Percentiles rank a stretch among this genome's conserved stretches.
phyloP scores from a whole-genome alignment of 2,888 invertebrate genomes.

The Eristalis tenax region DNA sequence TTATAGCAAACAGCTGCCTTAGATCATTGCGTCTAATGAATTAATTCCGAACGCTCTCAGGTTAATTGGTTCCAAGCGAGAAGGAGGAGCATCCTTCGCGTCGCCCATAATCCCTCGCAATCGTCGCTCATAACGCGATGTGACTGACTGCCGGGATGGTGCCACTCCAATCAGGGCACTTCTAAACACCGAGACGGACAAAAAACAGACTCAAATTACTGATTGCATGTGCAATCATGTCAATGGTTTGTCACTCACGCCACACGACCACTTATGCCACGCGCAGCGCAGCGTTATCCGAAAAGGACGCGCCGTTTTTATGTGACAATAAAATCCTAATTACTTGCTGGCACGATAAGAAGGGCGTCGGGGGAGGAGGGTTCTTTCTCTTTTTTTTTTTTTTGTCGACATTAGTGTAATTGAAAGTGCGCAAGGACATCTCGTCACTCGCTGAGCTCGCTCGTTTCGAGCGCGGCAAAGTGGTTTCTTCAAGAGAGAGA shows the following conservation, averaged over 20 bases:
- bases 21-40: conserved; percentile 42
- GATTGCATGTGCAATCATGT: conserved; percentile 44
- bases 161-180: background rate
- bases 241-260: background rate
- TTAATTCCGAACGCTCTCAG: conserved; percentile 34
- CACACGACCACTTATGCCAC: background rate
- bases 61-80: conserved; percentile 24
- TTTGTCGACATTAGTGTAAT: conserved; percentile 30
- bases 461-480: background rate
- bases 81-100: background rate
- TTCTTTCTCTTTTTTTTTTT: background rate
- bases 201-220: conserved; percentile 3
- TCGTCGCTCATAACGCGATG: background rate
- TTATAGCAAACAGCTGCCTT: conserved; percentile 20
- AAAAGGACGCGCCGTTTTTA: conserved; percentile 19
- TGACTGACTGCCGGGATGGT: background rate
- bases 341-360: conserved; percentile 35
- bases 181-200: background rate
- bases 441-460: background rate
- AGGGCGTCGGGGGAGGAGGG: background rate
- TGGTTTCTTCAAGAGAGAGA: background rate
- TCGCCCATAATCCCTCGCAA: background rate
- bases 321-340: conserved; percentile 44
- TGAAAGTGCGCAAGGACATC: conserved; percentile 55
- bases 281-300: background rate